A percentile compares a stretch with the other conserved stretches of the same genome.
phyloP scores from a whole-genome alignment of 1,140 invertebrate species.

The Drosophila kikkawai region DNA sequence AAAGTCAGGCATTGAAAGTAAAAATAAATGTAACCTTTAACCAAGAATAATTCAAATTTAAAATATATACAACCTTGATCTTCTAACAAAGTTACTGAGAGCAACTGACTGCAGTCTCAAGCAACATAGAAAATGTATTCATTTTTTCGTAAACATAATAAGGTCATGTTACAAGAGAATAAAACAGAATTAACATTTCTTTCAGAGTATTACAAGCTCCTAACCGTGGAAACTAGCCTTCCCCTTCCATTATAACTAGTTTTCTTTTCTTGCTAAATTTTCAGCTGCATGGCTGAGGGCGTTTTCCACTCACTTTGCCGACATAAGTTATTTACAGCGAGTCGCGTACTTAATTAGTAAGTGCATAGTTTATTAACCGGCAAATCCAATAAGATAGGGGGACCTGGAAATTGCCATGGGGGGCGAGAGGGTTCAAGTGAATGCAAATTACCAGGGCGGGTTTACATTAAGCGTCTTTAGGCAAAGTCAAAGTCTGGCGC shows the following conservation, averaged over 20 bases:
- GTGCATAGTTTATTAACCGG: constrained; percentile 72
- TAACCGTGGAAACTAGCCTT: neutral
- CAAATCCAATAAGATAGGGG: constrained; percentile 74
- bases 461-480: constrained; percentile 38
- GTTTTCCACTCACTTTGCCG: constrained; percentile 30
- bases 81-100: neutral
- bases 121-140: neutral
- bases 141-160: neutral
- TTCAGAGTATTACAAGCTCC: neutral
- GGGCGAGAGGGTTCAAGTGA: neutral
- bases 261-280: constrained; percentile 10
- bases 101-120: neutral
- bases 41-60: neutral
- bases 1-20: neutral
- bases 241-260: neutral
- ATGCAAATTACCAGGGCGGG: constrained; percentile 62
- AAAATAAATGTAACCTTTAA: neutral
- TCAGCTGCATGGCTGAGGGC: constrained; percentile 39
- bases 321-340: constrained; percentile 51
- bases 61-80: neutral
- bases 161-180: neutral
- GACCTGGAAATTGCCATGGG: constrained; percentile 20
- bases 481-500: constrained; percentile 31
- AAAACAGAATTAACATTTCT: neutral
- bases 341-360: constrained; percentile 65